Conservation (phyloP, 1,140 invertebrate genomes). For the Drosophila albomicans region DNA sequence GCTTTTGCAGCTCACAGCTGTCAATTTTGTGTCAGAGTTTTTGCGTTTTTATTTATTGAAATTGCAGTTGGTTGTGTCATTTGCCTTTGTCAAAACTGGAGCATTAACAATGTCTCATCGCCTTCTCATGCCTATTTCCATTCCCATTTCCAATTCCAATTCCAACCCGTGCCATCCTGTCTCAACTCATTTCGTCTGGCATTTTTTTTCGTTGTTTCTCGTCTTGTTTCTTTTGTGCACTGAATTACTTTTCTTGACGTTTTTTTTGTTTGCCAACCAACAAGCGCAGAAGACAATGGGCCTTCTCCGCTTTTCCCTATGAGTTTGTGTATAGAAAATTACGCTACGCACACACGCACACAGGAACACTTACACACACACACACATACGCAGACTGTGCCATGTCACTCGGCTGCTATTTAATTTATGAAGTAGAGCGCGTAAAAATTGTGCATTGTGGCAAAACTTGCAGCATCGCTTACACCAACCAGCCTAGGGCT, state of each 20-base stretch:
- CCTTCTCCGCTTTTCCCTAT: constrained; percentile 17
- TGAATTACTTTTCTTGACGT: constrained; percentile 81
- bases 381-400: constrained; percentile 22
- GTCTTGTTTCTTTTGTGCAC: constrained; percentile 49
- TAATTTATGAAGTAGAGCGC: constrained; percentile 83
- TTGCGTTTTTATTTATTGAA: constrained; percentile 11
- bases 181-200: constrained; percentile 24
- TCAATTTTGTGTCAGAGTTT: constrained; percentile 29
- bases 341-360: constrained; percentile 25
- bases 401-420: constrained; percentile 71
- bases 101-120: constrained; percentile 37
- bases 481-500: constrained; percentile 22
- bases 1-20: constrained; percentile 13
- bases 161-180: neutral
- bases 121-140: constrained; percentile 10
- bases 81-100: constrained; percentile 35
- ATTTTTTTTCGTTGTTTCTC: constrained; percentile 20
- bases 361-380: constrained; percentile 5
- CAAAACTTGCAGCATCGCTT: constrained; percentile 51
- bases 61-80: constrained; percentile 28
- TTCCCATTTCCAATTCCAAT: constrained; percentile 10
- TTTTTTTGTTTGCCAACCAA: constrained; percentile 63
- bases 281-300: constrained; percentile 76
- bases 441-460: constrained; percentile 81
- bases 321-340: constrained; percentile 45